These are phyloP conservation scores for Hippopotamus amphibius DNA, from an alignment of 2,113 vertebrate species.

Conservation along the genomic window DNA sequence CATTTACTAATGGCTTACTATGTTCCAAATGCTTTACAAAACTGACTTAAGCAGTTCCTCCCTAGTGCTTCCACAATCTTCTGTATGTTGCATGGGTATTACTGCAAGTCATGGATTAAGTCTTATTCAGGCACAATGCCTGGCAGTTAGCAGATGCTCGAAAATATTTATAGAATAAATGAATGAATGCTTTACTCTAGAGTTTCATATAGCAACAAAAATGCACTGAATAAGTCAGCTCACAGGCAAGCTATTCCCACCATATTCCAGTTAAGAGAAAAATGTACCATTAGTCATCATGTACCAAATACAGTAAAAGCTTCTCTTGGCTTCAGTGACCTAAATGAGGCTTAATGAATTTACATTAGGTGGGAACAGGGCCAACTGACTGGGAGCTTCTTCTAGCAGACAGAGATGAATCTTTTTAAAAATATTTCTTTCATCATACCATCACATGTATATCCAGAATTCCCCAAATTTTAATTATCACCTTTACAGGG, in stretches of 20 bases:
- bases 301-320: background rate
- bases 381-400: background rate
- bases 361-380: background rate
- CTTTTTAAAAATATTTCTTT: background rate
- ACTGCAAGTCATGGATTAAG: background rate
- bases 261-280: background rate
- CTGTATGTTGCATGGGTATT: background rate
- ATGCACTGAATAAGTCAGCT: background rate
- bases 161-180: constrained; percentile 1
- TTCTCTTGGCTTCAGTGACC: background rate
- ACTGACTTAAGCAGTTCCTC: background rate
- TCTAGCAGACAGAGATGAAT: background rate
- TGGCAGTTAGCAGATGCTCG: background rate
- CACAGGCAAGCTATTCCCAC: background rate
- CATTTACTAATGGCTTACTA: background rate
- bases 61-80: background rate
- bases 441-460: background rate
- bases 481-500: background rate
- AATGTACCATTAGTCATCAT: background rate
- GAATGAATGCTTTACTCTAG: background rate
- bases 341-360: background rate
- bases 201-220: constrained; percentile 5
- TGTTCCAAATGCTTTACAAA: background rate
- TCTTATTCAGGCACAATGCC: background rate
- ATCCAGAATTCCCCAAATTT: constrained; percentile 11